Percentiles rank a stretch among this genome's conserved stretches.
These are phyloP conservation scores for Chloroceryle amazona DNA, from an alignment of 2,797 vertebrate genomes.

Conservation along the genomic window DNA sequence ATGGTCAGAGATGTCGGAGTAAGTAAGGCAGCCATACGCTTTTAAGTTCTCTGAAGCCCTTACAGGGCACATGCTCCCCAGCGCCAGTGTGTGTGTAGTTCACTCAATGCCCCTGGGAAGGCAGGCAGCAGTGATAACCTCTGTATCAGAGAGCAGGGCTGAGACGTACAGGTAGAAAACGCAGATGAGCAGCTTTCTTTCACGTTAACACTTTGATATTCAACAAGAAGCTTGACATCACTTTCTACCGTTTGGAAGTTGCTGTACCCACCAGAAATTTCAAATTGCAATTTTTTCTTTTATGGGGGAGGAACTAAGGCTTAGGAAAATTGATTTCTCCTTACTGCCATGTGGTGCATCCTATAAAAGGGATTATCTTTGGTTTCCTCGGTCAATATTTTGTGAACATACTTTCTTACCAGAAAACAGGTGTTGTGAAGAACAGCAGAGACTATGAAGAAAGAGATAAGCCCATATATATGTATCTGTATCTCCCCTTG, in stretches of 20 bases:
- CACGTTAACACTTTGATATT: background rate
- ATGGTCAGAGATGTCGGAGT: rapidly evolving
- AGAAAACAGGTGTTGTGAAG: background rate
- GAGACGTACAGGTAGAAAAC: background rate
- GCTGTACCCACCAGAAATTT: background rate
- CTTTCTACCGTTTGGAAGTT: background rate
- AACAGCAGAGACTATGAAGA: background rate
- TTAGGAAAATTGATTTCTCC: background rate
- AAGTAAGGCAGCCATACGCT: background rate
- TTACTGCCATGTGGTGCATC: background rate
- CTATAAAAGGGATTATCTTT: background rate
- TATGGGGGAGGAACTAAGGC: background rate
- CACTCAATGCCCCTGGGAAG: background rate
- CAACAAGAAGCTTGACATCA: background rate
- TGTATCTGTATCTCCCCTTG: rapidly evolving
- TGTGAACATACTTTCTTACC: background rate
- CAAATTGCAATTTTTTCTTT: background rate
- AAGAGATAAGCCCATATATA: rapidly evolving
- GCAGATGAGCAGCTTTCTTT: background rate
- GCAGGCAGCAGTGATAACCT: background rate
- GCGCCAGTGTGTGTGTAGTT: background rate
- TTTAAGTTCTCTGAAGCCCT: background rate
- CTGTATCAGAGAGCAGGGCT: background rate
- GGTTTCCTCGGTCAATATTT: background rate
- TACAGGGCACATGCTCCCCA: rapidly evolving